Evolutionary conservation across 2,888 invertebrate species (phyloP).

Genomic region (Eubasilissa splendida): DNA sequence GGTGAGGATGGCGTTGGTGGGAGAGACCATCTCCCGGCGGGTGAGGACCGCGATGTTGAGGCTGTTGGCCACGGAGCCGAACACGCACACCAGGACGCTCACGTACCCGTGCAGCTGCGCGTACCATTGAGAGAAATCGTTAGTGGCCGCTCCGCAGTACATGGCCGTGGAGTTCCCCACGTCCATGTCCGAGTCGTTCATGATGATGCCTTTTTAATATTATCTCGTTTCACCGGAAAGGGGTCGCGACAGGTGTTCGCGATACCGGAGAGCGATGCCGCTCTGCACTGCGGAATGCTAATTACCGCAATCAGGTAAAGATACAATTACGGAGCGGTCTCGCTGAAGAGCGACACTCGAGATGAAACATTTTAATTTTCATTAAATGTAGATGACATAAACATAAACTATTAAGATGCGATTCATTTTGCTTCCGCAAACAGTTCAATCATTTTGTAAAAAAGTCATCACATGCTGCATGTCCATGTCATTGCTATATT

Average conservation of each 20-base stretch:
- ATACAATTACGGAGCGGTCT: neutral
- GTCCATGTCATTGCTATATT: too few relatives aligned
- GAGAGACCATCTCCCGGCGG: slow-evolving; percentile 90
- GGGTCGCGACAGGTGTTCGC: neutral
- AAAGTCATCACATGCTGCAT: too few relatives aligned
- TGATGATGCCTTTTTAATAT: slow-evolving; percentile 23
- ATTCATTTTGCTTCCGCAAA: too few relatives aligned
- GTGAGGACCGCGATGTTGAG: slow-evolving; percentile 93
- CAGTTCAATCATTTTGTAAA: too few relatives aligned
- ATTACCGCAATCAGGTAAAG: neutral
- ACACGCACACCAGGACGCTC: slow-evolving; percentile 88
- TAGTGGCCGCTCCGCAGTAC: slow-evolving; percentile 74
- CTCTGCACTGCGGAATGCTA: neutral
- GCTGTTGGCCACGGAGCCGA: slow-evolving; percentile 93
- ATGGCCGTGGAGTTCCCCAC: slow-evolving; percentile 60
- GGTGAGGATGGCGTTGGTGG: slow-evolving; percentile 93
- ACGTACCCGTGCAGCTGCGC: slow-evolving; percentile 87
- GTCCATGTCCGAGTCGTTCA: slow-evolving; percentile 53
- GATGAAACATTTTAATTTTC: neutral
- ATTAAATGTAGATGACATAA: too few relatives aligned
- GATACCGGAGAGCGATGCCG: too few relatives aligned
- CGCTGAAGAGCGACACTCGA: neutral
- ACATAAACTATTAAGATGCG: too few relatives aligned
- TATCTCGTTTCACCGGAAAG: neutral
- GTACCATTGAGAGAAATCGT: slow-evolving; percentile 78